Evolutionary conservation across 2,113 vertebrate species (phyloP), one percentile per base, ranked within the genome.

Genomic region (Furnarius figulus): DNA sequence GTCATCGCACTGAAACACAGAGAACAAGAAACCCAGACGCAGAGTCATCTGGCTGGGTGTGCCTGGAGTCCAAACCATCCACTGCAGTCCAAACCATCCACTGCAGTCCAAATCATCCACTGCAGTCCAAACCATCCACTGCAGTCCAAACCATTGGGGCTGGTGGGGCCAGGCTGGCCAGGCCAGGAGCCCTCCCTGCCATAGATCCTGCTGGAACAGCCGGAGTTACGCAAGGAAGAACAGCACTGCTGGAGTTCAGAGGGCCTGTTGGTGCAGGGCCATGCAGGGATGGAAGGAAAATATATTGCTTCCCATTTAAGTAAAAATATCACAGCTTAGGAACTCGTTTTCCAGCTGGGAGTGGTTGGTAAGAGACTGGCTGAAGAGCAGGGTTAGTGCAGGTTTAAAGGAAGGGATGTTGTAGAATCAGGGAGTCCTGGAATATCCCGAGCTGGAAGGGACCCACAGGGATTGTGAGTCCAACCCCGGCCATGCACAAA

Each of bases 341-440:
- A 67, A 21, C 12, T 27, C 1, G 20, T 55, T 68, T 63, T 53
- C 40, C 53, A 66, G 40, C 67, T 53, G 44, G 58, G 53, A 55
- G 14, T 2, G 14, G 33, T 25, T 90, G 72, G 31, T 62, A 58
- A 73, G 22, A 24, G 68, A 58, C 16, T 66, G 30, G 35, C 58
- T 40, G 82, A 79, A 61, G 71, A 35, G 9, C 25, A 50, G 46
- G 8, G 1, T 55, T 12, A 24, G 40, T 7, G 14, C 17, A 10
- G 85, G 62, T 55, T 62, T 56, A 37, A 46, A 78, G 17, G 3
- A 0, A 46, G 82, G 17, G 3, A 0, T 0, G 37, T 28, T 28
- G 15, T 25, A 14, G 49, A 15, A 31, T 63, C 30, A 1, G n/a
- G 9, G 40, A 14, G 20, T 72, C 24, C 0, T 72, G 75, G 75